Evolutionary conservation across 2,888 invertebrate species (phyloP).

Genomic region (Phengaris alcon): DNA sequence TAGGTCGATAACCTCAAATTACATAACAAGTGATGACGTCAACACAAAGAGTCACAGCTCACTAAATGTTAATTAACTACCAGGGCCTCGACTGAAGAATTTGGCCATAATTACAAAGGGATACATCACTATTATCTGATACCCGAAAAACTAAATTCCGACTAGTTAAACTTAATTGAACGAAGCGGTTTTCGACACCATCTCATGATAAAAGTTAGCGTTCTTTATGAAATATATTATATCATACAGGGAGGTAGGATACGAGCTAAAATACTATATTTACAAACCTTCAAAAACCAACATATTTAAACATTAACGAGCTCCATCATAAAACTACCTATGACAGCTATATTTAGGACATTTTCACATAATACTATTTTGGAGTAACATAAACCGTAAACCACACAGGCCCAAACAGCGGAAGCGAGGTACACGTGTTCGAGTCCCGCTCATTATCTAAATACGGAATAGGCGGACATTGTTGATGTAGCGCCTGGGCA

Average conservation of each 20-base stretch:
- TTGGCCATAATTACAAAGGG: background rate
- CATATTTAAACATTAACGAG: background rate
- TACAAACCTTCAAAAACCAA: background rate
- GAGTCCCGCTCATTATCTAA: slow-evolving; percentile 4
- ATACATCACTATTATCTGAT: background rate
- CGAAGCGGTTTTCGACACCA: no score
- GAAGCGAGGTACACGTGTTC: slow-evolving; percentile 15
- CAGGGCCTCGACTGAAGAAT: background rate
- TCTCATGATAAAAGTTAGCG: no score
- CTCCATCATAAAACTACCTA: background rate
- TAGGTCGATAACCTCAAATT: background rate
- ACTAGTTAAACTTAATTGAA: no score
- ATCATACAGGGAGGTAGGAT: no score
- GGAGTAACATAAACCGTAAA: background rate
- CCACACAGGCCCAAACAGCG: slow-evolving; percentile 1
- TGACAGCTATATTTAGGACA: background rate
- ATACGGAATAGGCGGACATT: background rate
- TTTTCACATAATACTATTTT: slow-evolving; percentile 4
- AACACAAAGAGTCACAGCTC: background rate
- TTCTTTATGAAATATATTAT: no score
- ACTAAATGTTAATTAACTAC: background rate
- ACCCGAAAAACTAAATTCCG: no score
- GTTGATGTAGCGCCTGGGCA: background rate
- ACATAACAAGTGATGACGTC: slow-evolving; percentile 2
- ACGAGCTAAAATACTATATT: no score